A percentile compares a stretch with the other conserved stretches of the same genome.
Evolutionary conservation across 2,797 vertebrate genomes (phyloP).

Genomic region (Natrix natrix): DNA sequence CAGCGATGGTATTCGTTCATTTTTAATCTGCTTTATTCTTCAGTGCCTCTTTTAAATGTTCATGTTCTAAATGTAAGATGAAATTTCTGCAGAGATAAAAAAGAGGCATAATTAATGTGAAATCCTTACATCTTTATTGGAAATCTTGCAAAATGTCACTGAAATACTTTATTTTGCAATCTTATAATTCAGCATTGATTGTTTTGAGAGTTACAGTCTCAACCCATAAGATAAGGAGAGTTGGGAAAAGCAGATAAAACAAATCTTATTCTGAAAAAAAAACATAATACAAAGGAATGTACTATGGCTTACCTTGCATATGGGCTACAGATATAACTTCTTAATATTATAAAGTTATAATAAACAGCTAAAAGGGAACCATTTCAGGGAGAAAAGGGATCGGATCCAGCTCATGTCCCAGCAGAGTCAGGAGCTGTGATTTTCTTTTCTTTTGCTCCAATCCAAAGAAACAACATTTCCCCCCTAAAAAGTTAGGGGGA

Average conservation of each 20-base stretch:
- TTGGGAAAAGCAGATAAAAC: not conserved
- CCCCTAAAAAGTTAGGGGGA: not conserved
- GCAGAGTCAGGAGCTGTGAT: not conserved
- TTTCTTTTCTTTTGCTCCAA: not conserved
- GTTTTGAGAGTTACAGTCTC: not conserved
- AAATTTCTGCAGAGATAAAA: constrained; percentile 51
- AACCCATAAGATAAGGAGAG: not conserved
- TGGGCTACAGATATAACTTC: not conserved
- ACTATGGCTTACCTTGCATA: not conserved
- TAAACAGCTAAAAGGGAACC: not conserved
- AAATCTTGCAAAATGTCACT: not conserved
- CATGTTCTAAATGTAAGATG: constrained; percentile 51
- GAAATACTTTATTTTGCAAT: not conserved
- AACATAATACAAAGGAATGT: not conserved
- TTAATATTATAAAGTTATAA: not conserved
- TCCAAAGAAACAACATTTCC: not conserved
- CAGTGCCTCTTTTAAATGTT: constrained; percentile 15
- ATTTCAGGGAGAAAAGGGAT: not conserved
- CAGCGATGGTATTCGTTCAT: constrained; percentile 14
- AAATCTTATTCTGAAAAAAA: not conserved
- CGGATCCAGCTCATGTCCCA: not conserved
- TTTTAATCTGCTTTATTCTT: not conserved
- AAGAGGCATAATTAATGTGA: not conserved
- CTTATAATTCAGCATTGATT: not conserved
- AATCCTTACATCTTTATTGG: not conserved